phyloP scores from a whole-genome alignment of 2,888 invertebrate species.

The Drosophila meridionalis region DNA sequence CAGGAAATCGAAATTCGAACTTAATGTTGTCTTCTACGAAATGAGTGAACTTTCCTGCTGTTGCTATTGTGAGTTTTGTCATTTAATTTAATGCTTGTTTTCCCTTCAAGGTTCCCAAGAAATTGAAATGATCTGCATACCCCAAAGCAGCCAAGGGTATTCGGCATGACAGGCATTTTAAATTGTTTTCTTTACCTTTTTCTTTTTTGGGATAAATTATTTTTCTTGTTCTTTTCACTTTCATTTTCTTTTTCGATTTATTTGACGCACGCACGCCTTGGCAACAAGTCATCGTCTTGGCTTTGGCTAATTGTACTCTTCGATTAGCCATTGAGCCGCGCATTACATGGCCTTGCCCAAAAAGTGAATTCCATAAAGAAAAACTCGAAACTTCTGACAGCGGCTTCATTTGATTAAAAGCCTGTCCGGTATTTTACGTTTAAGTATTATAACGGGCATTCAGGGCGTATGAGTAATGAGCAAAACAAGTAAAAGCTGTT shows the following conservation, averaged over 20 bases:
- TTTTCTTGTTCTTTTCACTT: neutral
- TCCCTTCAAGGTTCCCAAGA: neutral
- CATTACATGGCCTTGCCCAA: slow-evolving; percentile 40
- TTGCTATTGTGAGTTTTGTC: neutral
- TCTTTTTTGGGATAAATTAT: neutral
- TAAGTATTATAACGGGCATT: slow-evolving; percentile 7
- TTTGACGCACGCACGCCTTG: slow-evolving; percentile 51
- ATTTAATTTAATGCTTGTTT: neutral
- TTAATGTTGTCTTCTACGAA: neutral
- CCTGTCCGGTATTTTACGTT: slow-evolving; percentile 13
- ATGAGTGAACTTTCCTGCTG: neutral
- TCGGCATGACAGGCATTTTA: slow-evolving; percentile 7
- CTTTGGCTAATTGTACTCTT: slow-evolving; percentile 60
- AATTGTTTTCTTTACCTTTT: slow-evolving; percentile 18
- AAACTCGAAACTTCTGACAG: slow-evolving; percentile 22
- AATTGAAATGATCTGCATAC: neutral
- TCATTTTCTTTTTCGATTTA: slow-evolving; percentile 38
- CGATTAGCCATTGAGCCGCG: slow-evolving; percentile 50
- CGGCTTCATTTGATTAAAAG: slow-evolving; percentile 71
- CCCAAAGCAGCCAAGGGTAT: slow-evolving; percentile 3
- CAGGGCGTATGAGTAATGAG: slow-evolving; percentile 57
- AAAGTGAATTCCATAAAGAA: slow-evolving; percentile 50
- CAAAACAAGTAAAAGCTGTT: neutral
- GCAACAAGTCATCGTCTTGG: slow-evolving; percentile 59
- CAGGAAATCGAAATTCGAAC: neutral